phyloP scores from a whole-genome alignment of 2,113 vertebrate species.

The Coregonus clupeaformis region DNA sequence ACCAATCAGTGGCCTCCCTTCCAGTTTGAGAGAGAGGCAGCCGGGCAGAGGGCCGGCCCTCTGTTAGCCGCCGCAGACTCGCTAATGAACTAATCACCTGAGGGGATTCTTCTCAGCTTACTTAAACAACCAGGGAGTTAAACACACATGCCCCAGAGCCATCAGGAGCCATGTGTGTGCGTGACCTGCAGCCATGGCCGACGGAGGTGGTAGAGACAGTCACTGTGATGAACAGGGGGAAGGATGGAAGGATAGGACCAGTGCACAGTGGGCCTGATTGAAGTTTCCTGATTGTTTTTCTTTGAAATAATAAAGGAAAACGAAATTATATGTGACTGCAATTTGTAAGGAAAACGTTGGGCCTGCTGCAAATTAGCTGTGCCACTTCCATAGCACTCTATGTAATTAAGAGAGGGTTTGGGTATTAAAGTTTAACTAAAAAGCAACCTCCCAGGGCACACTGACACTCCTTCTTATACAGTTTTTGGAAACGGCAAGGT shows the following conservation, averaged over 20 bases:
- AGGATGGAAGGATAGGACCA: constrained; percentile 38
- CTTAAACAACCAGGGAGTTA: constrained; percentile 71
- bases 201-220: constrained; percentile 56
- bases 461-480: not conserved
- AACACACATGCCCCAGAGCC: constrained; percentile 63
- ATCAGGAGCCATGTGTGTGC: constrained; percentile 18
- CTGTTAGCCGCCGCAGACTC: constrained; percentile 41
- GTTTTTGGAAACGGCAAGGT: not conserved
- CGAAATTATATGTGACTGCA: constrained; percentile 66
- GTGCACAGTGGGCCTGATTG: constrained; percentile 34
- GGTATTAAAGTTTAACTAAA: constrained; percentile 32
- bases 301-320: constrained; percentile 61
- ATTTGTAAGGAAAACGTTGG: constrained; percentile 64
- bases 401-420: constrained; percentile 38
- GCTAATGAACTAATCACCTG: constrained; percentile 74
- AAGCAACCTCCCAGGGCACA: constrained; percentile 1
- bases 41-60: constrained; percentile 28
- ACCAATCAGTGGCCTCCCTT: not conserved
- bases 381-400: constrained; percentile 42
- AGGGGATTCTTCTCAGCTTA: constrained; percentile 73
- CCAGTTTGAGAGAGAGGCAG: constrained; percentile 20
- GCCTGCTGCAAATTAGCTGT: constrained; percentile 53
- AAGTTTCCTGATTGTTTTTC: constrained; percentile 61
- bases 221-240: constrained; percentile 51
- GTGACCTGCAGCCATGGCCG: constrained; percentile 61